phyloP scores from a whole-genome alignment of 2,888 invertebrate species.

The Resseliella maxima region DNA sequence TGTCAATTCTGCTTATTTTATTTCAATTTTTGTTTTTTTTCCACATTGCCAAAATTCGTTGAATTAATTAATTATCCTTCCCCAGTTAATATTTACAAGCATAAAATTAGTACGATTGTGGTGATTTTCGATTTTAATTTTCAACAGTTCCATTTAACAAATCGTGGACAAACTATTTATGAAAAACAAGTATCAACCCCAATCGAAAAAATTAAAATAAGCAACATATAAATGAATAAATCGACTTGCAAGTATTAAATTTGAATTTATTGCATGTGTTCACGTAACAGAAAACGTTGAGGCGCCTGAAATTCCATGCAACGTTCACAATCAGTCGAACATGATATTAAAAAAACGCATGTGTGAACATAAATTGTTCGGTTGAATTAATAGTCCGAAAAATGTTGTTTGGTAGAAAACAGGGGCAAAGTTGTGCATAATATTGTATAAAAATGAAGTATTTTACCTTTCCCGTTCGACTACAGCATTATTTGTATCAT shows the following conservation, averaged over 20 bases:
- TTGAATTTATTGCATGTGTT: conserved; percentile 40
- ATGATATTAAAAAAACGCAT: not conserved
- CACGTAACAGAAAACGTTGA: not conserved
- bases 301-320: conserved; percentile 24
- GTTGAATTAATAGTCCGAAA: conserved; percentile 1
- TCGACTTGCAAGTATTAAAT: conserved; percentile 44
- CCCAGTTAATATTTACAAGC: conserved; percentile 44
- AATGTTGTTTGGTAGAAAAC: conserved; percentile 11
- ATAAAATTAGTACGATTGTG: conserved; percentile 45
- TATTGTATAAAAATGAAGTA: not conserved
- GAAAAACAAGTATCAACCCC: conserved; percentile 17
- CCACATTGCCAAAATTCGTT: not conserved
- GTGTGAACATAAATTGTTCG: conserved; percentile 37
- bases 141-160: conserved; percentile 35
- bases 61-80: conserved; percentile 35
- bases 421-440: not conserved
- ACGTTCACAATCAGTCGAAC: not conserved
- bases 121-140: conserved; percentile 35
- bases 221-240: conserved; percentile 34
- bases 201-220: not conserved
- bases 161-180: conserved; percentile 11
- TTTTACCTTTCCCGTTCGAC: conserved; percentile 41
- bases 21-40: not conserved
- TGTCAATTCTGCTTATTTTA: not conserved
- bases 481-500: conserved; percentile 68